A percentile compares a stretch with the other conserved stretches of the same genome.
These are phyloP conservation scores for Entomobrya multifasciata DNA, from an alignment of 2,888 invertebrate genomes.

Conservation along the genomic window DNA sequence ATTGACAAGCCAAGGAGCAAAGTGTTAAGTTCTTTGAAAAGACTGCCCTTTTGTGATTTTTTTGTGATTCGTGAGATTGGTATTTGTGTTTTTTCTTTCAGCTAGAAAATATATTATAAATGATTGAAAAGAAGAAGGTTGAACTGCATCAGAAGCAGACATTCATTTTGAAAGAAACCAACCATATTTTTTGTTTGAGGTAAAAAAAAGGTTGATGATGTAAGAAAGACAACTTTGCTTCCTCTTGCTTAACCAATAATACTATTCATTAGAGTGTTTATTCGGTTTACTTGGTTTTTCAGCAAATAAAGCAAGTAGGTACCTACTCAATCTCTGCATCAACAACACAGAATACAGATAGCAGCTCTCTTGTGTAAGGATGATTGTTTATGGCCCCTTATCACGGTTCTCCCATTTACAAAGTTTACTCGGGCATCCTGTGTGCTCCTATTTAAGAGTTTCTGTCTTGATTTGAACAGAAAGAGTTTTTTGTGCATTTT, in stretches of 20 bases:
- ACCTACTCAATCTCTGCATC: too few species aligned
- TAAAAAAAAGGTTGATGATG: constrained; percentile 62
- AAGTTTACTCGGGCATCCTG: constrained; percentile 32
- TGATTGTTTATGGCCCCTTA: constrained; percentile 29
- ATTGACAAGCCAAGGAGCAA: constrained; percentile 7
- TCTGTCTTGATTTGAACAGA: too few species aligned
- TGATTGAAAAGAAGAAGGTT: constrained; percentile 41
- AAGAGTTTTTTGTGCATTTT: not conserved
- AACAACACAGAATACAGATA: too few species aligned
- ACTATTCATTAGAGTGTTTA: constrained; percentile 10
- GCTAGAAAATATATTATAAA: not conserved
- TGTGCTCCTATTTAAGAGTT: not conserved
- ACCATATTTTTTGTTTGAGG: constrained; percentile 40
- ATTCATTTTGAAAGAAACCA: constrained; percentile 30
- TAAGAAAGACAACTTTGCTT: constrained; percentile 50
- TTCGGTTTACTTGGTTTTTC: constrained; percentile 1
- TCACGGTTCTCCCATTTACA: constrained; percentile 16
- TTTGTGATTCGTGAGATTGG: constrained; percentile 66
- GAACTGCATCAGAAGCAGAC: constrained; percentile 58
- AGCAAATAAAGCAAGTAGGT: not conserved
- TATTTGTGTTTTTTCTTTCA: constrained; percentile 57
- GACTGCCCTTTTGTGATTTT: constrained; percentile 48
- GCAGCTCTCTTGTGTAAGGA: not conserved
- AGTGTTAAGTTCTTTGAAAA: constrained; percentile 38
- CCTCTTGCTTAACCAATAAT: constrained; percentile 28